A percentile compares a stretch with the other conserved stretches of the same genome.
Evolutionary conservation across 2,888 invertebrate genomes (phyloP).

Genomic region (Vannuccia rotundouncinata): DNA sequence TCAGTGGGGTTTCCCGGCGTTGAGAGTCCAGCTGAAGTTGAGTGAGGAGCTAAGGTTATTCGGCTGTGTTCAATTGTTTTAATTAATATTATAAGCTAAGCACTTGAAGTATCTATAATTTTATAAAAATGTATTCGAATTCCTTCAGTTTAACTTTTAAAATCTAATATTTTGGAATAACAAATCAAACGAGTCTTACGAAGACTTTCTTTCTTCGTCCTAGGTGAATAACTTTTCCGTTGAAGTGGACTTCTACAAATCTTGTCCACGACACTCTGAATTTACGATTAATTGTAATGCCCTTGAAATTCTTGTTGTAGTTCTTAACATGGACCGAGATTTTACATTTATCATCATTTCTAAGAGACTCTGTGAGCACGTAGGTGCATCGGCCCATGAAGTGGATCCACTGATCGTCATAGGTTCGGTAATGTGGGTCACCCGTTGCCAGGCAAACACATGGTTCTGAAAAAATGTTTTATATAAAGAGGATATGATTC

Average conservation of each 20-base stretch:
- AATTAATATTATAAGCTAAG: no score
- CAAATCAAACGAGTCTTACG: no score
- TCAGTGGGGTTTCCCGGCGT: not conserved
- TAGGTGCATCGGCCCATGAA: slow-evolving; percentile 46
- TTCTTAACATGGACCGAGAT: not conserved
- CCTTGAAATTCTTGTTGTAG: not conserved
- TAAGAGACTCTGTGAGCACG: slow-evolving; percentile 40
- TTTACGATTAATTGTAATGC: not conserved
- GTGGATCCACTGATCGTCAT: slow-evolving; percentile 43
- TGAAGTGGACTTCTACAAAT: not conserved
- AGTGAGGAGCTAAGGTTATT: no score
- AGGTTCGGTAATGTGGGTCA: slow-evolving; percentile 47
- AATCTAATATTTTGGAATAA: no score
- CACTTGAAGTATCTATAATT: no score
- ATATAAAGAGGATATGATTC: no score
- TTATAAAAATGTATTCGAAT: no score
- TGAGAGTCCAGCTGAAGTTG: not conserved
- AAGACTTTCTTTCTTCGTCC: not conserved
- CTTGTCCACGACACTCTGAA: not conserved
- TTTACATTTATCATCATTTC: not conserved
- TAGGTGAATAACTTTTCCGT: not conserved
- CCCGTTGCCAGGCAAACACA: slow-evolving; percentile 41
- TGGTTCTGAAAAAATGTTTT: not conserved
- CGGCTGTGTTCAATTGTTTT: no score
- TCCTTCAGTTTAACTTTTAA: no score